phyloP scores from a whole-genome alignment of 2,797 vertebrate species.

The Pteropus rufus region DNA sequence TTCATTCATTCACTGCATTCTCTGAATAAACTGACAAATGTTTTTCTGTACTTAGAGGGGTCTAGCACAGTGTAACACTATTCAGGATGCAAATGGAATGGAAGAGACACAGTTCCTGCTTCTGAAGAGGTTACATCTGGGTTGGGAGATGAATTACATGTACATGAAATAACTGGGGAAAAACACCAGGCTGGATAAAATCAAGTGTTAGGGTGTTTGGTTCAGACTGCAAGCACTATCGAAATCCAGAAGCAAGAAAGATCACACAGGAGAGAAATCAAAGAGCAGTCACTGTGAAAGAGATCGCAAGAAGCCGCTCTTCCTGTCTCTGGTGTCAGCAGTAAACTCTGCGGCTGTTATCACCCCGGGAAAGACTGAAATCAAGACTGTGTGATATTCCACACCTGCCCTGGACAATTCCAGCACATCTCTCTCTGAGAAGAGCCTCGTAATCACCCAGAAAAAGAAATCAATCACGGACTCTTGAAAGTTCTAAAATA shows the following conservation, averaged over 20 bases:
- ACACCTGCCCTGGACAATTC: neutral
- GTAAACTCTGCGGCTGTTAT: neutral
- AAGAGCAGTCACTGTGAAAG: slow-evolving; percentile 23
- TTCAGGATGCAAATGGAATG: neutral
- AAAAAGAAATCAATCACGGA: neutral
- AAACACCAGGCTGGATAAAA: neutral
- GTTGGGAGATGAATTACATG: neutral
- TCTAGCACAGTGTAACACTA: neutral
- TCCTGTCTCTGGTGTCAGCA: neutral
- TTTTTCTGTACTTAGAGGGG: neutral
- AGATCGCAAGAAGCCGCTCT: neutral
- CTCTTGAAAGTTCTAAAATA: neutral
- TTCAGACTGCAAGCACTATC: neutral
- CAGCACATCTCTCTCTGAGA: neutral
- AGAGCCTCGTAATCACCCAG: neutral
- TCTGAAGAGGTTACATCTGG: neutral
- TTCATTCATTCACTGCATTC: neutral
- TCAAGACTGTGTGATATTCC: neutral
- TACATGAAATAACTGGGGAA: neutral
- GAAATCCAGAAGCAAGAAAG: slow-evolving; percentile 2
- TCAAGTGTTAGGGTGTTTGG: neutral
- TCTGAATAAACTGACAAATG: neutral
- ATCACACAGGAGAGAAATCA: neutral
- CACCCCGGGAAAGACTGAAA: neutral
- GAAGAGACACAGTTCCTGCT: neutral